phyloP scores from a whole-genome alignment of 1,140 invertebrate species.

The Drosophila repleta region DNA sequence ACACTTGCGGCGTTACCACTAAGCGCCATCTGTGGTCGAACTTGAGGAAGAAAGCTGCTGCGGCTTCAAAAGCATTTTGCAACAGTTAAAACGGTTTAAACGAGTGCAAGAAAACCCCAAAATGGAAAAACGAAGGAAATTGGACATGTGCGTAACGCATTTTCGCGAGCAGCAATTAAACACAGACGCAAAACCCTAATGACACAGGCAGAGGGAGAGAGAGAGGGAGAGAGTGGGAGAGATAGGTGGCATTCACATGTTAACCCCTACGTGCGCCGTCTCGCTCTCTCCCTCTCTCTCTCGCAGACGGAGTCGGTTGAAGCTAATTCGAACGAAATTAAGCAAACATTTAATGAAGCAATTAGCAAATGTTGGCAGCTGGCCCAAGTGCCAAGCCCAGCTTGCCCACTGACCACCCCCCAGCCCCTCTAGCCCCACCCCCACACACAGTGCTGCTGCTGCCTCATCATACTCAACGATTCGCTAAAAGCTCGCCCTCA shows the following conservation, averaged over 20 bases:
- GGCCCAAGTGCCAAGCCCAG: slow-evolving; percentile 6
- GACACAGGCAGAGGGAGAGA: neutral
- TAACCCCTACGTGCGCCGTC: neutral
- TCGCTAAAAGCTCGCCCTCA: slow-evolving; percentile 22
- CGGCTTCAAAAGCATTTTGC: slow-evolving; percentile 5
- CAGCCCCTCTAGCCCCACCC: neutral
- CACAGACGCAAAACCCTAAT: slow-evolving; percentile 47
- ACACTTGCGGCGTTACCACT: neutral
- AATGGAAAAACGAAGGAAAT: neutral
- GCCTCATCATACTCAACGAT: neutral
- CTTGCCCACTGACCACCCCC: neutral
- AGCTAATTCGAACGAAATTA: slow-evolving; percentile 82
- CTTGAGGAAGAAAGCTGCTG: slow-evolving; percentile 4
- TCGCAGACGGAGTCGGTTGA: slow-evolving; percentile 3
- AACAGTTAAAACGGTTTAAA: slow-evolving; percentile 27
- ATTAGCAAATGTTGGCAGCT: slow-evolving; percentile 69
- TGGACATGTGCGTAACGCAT: slow-evolving; percentile 11
- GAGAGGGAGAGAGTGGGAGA: too few relatives aligned
- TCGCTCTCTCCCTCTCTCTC: neutral
- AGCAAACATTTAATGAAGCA: slow-evolving; percentile 82
- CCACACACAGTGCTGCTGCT: neutral
- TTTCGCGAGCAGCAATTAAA: slow-evolving; percentile 44
- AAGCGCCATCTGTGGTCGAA: slow-evolving; percentile 26
- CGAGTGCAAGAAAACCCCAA: neutral
- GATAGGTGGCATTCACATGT: slow-evolving; percentile 2